phyloP scores from a whole-genome alignment of 1,140 invertebrate genomes.

The Orussus abietinus region DNA sequence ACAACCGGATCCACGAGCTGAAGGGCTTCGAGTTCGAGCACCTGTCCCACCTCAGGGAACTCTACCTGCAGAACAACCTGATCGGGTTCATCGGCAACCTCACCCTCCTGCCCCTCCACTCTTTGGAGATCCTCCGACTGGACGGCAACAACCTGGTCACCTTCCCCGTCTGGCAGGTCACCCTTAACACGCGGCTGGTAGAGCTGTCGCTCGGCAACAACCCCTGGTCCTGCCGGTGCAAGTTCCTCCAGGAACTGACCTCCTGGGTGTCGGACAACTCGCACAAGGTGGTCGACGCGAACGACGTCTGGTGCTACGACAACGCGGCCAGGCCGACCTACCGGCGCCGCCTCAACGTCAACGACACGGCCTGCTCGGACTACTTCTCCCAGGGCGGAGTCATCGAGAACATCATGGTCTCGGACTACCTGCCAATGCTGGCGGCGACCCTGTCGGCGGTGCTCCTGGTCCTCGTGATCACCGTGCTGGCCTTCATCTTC shows the following conservation, averaged over 20 bases:
- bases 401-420: slow-evolving; percentile 77
- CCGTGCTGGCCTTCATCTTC: slow-evolving; percentile 78
- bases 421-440: slow-evolving; percentile 80
- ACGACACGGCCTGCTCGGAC: slow-evolving; percentile 77
- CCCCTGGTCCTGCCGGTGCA: slow-evolving; percentile 85
- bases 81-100: slow-evolving; percentile 75
- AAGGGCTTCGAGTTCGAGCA: slow-evolving; percentile 89
- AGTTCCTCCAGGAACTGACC: slow-evolving; percentile 81
- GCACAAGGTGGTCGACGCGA: slow-evolving; percentile 72
- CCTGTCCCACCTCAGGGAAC: slow-evolving; percentile 71
- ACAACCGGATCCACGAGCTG: slow-evolving; percentile 75
- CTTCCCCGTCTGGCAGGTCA: slow-evolving; percentile 81
- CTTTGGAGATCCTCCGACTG: slow-evolving; percentile 75
- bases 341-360: slow-evolving; percentile 72
- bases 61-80: slow-evolving; percentile 84
- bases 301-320: slow-evolving; percentile 76
- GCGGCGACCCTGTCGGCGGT: slow-evolving; percentile 72
- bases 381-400: slow-evolving; percentile 78
- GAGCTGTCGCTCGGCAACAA: slow-evolving; percentile 76
- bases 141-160: slow-evolving; percentile 80
- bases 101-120: slow-evolving; percentile 72
- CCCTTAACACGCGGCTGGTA: slow-evolving; percentile 66
- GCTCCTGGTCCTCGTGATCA: slow-evolving; percentile 67
- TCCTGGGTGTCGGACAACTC: slow-evolving; percentile 79
- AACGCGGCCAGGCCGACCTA: slow-evolving; percentile 68